Evolutionary conservation across 30 jellyfish, hydroid and myxozoan species (phyloP).

Genomic region (Aurelia aurita): DNA sequence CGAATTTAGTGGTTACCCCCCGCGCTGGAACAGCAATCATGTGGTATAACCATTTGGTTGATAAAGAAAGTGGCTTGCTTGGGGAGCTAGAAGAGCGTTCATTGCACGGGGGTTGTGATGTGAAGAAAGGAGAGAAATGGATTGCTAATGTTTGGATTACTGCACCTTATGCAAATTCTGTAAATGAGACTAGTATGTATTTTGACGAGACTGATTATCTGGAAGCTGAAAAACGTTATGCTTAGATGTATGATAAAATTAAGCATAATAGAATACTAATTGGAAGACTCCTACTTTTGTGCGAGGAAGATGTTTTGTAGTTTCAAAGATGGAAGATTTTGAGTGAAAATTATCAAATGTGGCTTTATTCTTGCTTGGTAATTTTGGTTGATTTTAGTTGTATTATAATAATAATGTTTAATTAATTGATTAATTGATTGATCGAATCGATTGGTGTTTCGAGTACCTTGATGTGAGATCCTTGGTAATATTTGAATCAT

Average conservation of each 20-base stretch:
- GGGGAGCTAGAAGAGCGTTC: slow-evolving; percentile 92
- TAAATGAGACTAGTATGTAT: slow-evolving; percentile 79
- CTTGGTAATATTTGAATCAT: too few relatives aligned
- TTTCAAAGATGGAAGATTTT: too few relatives aligned
- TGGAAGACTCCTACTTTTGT: too few relatives aligned
- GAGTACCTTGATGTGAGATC: too few relatives aligned
- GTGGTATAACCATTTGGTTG: slow-evolving; percentile 96
- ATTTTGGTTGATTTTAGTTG: too few relatives aligned
- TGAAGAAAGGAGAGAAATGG: slow-evolving; percentile 97
- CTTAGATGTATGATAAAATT: not conserved
- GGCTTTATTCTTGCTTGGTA: too few relatives aligned
- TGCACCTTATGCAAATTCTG: slow-evolving; percentile 88
- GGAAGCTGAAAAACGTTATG: slow-evolving; percentile 57
- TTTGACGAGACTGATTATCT: slow-evolving; percentile 76
- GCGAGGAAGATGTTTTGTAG: too few relatives aligned
- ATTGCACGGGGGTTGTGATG: slow-evolving; percentile 99
- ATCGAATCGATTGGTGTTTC: too few relatives aligned
- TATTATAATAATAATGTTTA: too few relatives aligned
- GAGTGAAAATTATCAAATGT: too few relatives aligned
- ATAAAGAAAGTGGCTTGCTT: slow-evolving; percentile 89
- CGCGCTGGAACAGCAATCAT: slow-evolving; percentile 85
- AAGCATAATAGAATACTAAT: too few relatives aligned
- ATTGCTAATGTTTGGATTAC: slow-evolving; percentile 97
- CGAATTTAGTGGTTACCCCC: slow-evolving; percentile 89
- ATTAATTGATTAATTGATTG: too few relatives aligned